Evolutionary conservation across 2,797 vertebrate species (phyloP).

Genomic region (Smutsia temminckii): DNA sequence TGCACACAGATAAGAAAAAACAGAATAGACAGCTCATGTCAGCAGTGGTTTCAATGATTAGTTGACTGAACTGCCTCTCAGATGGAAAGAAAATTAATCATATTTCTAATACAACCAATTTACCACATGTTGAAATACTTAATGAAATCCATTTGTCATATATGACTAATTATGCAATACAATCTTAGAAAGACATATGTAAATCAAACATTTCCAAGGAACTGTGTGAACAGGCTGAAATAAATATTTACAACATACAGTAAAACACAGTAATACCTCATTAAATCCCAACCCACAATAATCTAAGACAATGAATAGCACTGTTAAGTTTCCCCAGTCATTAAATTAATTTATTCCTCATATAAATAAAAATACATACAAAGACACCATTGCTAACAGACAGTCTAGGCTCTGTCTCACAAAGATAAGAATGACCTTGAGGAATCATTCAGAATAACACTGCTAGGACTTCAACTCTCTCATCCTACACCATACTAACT

Average conservation of each 20-base stretch:
- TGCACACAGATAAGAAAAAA: slow-evolving; percentile 1
- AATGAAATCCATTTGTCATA: slow-evolving; percentile 65
- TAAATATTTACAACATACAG: slow-evolving; percentile 51
- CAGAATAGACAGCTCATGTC: background rate
- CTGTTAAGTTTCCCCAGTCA: background rate
- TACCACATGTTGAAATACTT: slow-evolving; percentile 69
- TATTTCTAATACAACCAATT: slow-evolving; percentile 50
- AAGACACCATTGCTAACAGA: background rate
- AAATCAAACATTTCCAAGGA: slow-evolving; percentile 68
- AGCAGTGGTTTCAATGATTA: slow-evolving; percentile 39
- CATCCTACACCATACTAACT: background rate
- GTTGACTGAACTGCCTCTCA: slow-evolving; percentile 14
- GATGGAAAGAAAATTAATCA: slow-evolving; percentile 61
- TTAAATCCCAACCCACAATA: slow-evolving; percentile 59
- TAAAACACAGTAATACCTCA: slow-evolving; percentile 49
- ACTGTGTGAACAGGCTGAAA: slow-evolving; percentile 37
- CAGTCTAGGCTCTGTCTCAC: background rate
- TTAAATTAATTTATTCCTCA: slow-evolving; percentile 29
- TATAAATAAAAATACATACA: slow-evolving; percentile 32
- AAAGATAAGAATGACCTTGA: background rate
- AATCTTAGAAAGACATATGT: slow-evolving; percentile 41
- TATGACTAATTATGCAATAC: slow-evolving; percentile 58
- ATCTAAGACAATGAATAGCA: slow-evolving; percentile 46
- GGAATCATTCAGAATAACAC: background rate
- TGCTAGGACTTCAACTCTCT: background rate